phyloP scores from a whole-genome alignment of 2,113 vertebrate species.

The Syrmaticus mikado region DNA sequence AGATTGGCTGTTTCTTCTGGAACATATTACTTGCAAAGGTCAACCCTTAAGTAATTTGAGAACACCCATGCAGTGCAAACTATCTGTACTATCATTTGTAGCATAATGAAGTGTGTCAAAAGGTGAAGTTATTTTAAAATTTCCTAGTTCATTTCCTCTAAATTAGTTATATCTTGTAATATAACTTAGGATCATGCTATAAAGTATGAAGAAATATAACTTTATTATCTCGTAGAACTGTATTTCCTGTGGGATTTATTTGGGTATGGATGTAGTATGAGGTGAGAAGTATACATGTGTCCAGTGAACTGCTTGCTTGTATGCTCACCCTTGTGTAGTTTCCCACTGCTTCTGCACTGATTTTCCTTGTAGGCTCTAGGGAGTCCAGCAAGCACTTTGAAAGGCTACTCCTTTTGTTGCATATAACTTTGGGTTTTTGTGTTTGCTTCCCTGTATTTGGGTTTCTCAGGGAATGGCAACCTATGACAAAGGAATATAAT shows the following conservation, averaged over 20 bases:
- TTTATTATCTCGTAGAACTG: neutral
- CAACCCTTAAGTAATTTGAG: neutral
- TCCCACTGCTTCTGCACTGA: neutral
- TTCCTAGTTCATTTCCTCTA: neutral
- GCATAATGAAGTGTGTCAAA: neutral
- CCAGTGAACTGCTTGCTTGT: neutral
- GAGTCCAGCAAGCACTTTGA: neutral
- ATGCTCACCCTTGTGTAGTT: neutral
- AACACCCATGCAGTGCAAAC: neutral
- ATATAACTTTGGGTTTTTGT: neutral
- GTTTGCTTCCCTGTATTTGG: neutral
- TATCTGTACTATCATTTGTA: neutral
- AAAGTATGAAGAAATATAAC: neutral
- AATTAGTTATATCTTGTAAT: neutral
- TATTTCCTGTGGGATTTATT: neutral
- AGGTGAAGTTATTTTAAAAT: neutral
- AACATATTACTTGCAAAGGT: neutral
- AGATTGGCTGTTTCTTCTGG: neutral
- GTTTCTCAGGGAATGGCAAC: neutral
- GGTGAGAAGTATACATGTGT: neutral
- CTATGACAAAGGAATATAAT: neutral
- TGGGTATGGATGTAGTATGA: neutral
- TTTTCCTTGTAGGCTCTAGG: neutral
- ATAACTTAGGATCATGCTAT: neutral
- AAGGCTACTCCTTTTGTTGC: neutral